phyloP scores from a whole-genome alignment of 2,113 vertebrate genomes.

The Percopsis transmontana region DNA sequence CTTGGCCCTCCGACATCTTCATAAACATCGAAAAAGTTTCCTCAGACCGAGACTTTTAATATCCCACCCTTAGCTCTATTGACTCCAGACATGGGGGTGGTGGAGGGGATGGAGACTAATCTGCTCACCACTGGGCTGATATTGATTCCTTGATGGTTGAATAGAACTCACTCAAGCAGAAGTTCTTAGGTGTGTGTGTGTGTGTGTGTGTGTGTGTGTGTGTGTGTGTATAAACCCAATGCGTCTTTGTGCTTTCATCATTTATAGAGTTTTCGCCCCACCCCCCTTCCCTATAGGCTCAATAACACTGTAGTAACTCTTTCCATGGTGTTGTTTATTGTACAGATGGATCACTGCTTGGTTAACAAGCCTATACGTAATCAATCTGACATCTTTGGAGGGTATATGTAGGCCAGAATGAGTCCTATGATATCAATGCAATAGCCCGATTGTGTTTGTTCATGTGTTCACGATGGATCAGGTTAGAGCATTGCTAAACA shows the following conservation, averaged over 20 bases:
- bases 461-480: too few species aligned
- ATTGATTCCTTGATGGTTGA: slow-evolving; percentile 62
- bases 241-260: too few species aligned
- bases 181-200: slow-evolving; percentile 8
- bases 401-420: too few species aligned
- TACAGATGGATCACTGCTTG: neutral
- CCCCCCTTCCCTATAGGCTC: neutral
- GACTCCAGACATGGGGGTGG: slow-evolving; percentile 6
- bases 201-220: neutral
- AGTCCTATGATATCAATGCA: too few species aligned
- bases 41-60: slow-evolving; percentile 18
- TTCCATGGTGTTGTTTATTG: neutral
- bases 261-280: too few species aligned
- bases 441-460: too few species aligned
- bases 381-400: neutral
- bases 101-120: neutral
- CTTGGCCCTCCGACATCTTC: neutral
- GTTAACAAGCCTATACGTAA: neutral
- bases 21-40: neutral
- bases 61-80: slow-evolving; percentile 20
- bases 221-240: neutral
- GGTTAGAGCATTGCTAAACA: neutral
- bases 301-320: neutral
- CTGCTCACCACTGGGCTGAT: slow-evolving; percentile 2
- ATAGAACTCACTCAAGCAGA: slow-evolving; percentile 45